Evolutionary conservation across 2,888 invertebrate genomes (phyloP), one percentile per base, ranked within the genome.

Genomic region (Cephus sareptanus): DNA sequence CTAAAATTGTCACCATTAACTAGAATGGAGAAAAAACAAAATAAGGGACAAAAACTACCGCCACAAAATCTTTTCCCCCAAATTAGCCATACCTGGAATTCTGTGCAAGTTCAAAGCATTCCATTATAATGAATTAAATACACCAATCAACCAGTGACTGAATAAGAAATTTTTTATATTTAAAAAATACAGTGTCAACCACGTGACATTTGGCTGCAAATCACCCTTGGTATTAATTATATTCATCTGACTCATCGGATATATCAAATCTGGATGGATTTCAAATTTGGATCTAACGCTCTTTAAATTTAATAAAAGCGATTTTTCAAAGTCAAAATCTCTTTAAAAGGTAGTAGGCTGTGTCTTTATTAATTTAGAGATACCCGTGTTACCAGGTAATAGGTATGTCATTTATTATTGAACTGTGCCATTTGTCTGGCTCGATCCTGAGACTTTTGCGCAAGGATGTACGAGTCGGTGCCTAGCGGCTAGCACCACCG

Each of bases 401-500:
- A 56, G 23, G 56, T 9, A 9, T 23, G 23, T 9, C 23, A 6
- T 56, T 56, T 56, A 56, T 56, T 23, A 56, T 56, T 56, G 0
- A 56, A 56, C 56, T 56, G 56, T 56, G 23, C 56, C 23, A 6
- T 56, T 56, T 56, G 56, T 23, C 56, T 15, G 56, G 23, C 56
- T 56, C 56, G 23, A 56, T 56, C 23, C 9, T 6, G 56, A 77
- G 85, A 89, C 88, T 91, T 91, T 90, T 91, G 89, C 80, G 70
- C 76, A 82, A 83, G 91, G 86, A 88, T 91, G 91, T 91, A 91
- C 91, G 84, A 81, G 78, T 13, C 37, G 68, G 79, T 40, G 81
- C 84, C 83, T 85, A 86, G 86, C 87, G 87, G 85, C 86, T 83
- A 85, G 89, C 89, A 89, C 89, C 89, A 90, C 89, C 88, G 87